Evolutionary conservation across 2,888 invertebrate genomes (phyloP).

Genomic region (Cephalotes varians): DNA sequence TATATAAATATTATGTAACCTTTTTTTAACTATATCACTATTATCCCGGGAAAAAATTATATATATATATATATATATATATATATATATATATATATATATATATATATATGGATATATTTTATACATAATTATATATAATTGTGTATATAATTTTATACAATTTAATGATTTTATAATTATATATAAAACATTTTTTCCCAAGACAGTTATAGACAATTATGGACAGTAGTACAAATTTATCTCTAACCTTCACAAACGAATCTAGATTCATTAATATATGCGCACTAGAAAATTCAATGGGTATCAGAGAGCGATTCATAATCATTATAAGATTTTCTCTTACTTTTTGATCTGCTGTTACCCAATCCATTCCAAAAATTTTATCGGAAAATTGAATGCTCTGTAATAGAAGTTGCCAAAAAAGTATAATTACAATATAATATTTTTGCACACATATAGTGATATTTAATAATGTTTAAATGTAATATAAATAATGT

Average conservation of each 20-base stretch:
- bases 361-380: conserved; percentile 34
- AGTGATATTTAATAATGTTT: not conserved
- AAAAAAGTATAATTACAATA: not conserved
- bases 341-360: not conserved
- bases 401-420: conserved; percentile 16
- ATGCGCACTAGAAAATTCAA: conserved; percentile 25
- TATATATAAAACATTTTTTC: too few species aligned
- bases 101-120: too few species aligned
- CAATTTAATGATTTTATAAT: too few species aligned
- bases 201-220: not conserved
- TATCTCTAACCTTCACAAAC: conserved; percentile 23
- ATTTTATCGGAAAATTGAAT: conserved; percentile 25
- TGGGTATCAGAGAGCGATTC: conserved; percentile 21
- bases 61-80: too few species aligned
- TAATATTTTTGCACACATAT: not conserved
- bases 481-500: not conserved
- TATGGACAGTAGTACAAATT: conserved; percentile 1
- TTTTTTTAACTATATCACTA: not conserved
- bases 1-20: not conserved
- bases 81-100: too few species aligned
- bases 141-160: too few species aligned
- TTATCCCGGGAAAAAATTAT: too few species aligned
- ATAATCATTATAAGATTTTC: conserved; percentile 28
- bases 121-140: too few species aligned
- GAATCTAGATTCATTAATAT: conserved; percentile 27